Conservation (phyloP, 2,113 vertebrate species). For the Hippocampus mohnikei region DNA sequence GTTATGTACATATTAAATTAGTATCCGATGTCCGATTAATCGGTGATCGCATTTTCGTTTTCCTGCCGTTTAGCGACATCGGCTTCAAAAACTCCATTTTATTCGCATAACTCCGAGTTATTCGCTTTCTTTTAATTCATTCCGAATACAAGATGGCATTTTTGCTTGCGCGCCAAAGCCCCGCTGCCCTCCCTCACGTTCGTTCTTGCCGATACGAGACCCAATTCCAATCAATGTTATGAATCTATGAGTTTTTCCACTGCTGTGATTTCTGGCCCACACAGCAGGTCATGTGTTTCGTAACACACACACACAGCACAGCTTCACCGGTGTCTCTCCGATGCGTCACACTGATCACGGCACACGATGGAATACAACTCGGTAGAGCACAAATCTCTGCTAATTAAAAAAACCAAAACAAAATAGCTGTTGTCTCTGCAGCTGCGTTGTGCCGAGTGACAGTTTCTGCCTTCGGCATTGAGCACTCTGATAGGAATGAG, state of each 20-base stretch:
- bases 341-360: background rate
- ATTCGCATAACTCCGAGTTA: no score
- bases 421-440: background rate
- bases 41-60: no score
- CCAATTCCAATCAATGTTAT: conserved; percentile 56
- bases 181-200: conserved; percentile 8
- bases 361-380: background rate
- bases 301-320: conserved; percentile 10
- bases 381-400: background rate
- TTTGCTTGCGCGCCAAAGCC: conserved; percentile 9
- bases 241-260: conserved; percentile 65
- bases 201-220: conserved; percentile 40
- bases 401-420: background rate
- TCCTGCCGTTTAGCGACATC: no score
- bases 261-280: conserved; percentile 19
- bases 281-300: conserved; percentile 41
- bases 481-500: no score
- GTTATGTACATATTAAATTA: no score
- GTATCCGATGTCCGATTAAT: no score
- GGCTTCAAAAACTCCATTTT: no score
- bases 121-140: no score
- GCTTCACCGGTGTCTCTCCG: conserved; percentile 7
- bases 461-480: no score
- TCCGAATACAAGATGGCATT: background rate
- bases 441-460: no score